These are phyloP conservation scores for Percopsis transmontana DNA, from an alignment of 2,113 vertebrate species.

Conservation along the genomic window DNA sequence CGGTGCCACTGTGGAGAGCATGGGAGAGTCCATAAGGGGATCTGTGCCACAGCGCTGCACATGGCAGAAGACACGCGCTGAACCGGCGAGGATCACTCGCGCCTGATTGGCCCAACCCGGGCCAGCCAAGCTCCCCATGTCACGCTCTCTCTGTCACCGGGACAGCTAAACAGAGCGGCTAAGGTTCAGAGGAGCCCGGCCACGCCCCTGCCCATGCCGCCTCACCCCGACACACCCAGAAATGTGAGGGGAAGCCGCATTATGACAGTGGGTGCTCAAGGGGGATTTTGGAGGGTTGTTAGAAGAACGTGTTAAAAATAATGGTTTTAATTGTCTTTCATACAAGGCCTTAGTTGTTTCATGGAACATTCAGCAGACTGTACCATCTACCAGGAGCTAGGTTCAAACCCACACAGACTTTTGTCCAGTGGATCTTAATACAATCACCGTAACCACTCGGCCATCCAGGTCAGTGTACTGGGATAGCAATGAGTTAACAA, in stretches of 20 bases:
- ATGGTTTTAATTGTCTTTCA: no score
- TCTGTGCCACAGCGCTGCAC: slow-evolving; percentile 64
- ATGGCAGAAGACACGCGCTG: slow-evolving; percentile 43
- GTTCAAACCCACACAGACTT: no score
- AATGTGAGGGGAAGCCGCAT: not conserved
- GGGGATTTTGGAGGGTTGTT: no score
- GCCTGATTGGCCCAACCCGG: slow-evolving; percentile 61
- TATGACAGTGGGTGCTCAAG: no score
- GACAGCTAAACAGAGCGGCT: slow-evolving; percentile 49
- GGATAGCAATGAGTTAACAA: no score
- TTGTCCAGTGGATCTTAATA: no score
- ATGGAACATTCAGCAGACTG: no score
- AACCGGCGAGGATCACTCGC: slow-evolving; percentile 46
- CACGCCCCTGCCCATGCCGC: slow-evolving; percentile 42
- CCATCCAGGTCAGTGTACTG: no score
- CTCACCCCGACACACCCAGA: slow-evolving; percentile 26
- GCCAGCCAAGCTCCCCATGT: slow-evolving; percentile 47
- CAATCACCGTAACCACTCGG: no score
- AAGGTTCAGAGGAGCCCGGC: slow-evolving; percentile 51
- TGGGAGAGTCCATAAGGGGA: slow-evolving; percentile 48
- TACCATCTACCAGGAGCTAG: no score
- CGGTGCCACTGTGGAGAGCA: slow-evolving; percentile 31
- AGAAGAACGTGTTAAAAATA: no score
- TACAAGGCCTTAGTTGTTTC: no score
- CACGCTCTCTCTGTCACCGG: slow-evolving; percentile 54